These are phyloP conservation scores for Orchestes rusci DNA, from an alignment of 2,888 invertebrate genomes.

Conservation along the genomic window DNA sequence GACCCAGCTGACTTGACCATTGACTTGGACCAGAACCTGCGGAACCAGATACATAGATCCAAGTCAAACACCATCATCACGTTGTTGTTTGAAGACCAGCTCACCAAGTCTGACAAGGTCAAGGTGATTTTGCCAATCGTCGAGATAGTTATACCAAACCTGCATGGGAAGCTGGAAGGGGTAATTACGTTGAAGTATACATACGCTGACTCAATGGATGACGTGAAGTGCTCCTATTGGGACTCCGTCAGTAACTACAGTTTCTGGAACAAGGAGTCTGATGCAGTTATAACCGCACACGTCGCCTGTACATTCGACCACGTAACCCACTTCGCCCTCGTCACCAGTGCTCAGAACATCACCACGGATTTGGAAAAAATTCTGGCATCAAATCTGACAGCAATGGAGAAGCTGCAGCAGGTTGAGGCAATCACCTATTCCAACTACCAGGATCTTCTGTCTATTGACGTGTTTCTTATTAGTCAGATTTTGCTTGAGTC, in stretches of 20 bases:
- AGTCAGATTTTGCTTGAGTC: slow-evolving; percentile 27
- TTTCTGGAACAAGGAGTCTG: slow-evolving; percentile 17
- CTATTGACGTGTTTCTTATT: slow-evolving; percentile 30
- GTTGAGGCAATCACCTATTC: slow-evolving; percentile 10
- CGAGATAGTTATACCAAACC: slow-evolving; percentile 21
- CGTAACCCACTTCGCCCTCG: slow-evolving; percentile 27
- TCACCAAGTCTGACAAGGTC: no score
- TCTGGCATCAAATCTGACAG: slow-evolving; percentile 19
- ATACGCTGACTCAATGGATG: neutral
- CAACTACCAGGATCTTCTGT: slow-evolving; percentile 13
- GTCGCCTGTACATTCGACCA: slow-evolving; percentile 22
- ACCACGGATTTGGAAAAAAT: slow-evolving; percentile 25
- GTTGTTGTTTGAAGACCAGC: no score
- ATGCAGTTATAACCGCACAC: neutral
- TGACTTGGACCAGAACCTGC: no score
- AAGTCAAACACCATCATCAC: no score
- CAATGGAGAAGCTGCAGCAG: slow-evolving; percentile 19
- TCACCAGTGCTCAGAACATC: slow-evolving; percentile 17
- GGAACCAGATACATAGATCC: no score
- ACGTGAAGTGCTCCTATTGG: slow-evolving; percentile 20
- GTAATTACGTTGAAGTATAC: slow-evolving; percentile 15
- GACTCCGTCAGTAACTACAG: slow-evolving; percentile 3
- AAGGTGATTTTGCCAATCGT: slow-evolving; percentile 9
- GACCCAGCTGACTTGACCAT: no score
- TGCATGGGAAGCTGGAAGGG: slow-evolving; percentile 15